A percentile compares a stretch with the other conserved stretches of the same genome.
phyloP scores from a whole-genome alignment of 2,797 vertebrate genomes.

The Salarias fasciatus region DNA sequence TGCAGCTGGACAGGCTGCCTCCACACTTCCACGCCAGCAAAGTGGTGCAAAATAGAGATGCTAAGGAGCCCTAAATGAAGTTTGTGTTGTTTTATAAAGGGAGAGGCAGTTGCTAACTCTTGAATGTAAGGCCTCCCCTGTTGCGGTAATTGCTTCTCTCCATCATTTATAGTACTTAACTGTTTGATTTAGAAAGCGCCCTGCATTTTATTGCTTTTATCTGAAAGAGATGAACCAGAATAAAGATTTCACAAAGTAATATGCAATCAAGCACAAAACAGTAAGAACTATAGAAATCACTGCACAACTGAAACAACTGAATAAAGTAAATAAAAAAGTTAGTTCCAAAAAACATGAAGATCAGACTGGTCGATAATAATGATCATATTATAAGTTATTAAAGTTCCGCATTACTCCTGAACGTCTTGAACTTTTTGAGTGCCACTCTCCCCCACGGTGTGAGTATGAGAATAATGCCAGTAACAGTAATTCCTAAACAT shows the following conservation, averaged over 20 bases:
- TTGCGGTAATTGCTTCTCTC: constrained; percentile 18
- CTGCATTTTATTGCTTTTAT: not conserved
- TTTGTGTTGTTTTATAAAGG: constrained; percentile 41
- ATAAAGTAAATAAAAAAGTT: too few species aligned
- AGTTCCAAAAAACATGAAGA: too few species aligned
- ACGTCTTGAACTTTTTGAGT: too few species aligned
- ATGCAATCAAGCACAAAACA: too few species aligned
- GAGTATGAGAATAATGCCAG: too few species aligned
- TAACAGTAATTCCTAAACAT: too few species aligned
- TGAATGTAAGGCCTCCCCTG: constrained; percentile 20
- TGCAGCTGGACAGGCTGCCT: constrained; percentile 52
- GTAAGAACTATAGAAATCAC: too few species aligned
- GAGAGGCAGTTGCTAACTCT: constrained; percentile 16
- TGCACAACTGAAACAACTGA: too few species aligned
- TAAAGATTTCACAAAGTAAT: constrained; percentile 5
- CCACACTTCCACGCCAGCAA: constrained; percentile 30
- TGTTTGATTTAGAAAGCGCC: not conserved
- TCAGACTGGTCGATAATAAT: too few species aligned
- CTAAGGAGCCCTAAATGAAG: constrained; percentile 36
- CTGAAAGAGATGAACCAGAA: not conserved
- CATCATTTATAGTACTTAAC: not conserved
- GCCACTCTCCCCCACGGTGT: too few species aligned
- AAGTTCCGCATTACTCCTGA: too few species aligned
- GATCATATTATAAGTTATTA: too few species aligned
- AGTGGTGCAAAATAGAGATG: constrained; percentile 27